Conservation (phyloP, 2,888 invertebrate genomes). For the Nasonovia ribisnigri region DNA sequence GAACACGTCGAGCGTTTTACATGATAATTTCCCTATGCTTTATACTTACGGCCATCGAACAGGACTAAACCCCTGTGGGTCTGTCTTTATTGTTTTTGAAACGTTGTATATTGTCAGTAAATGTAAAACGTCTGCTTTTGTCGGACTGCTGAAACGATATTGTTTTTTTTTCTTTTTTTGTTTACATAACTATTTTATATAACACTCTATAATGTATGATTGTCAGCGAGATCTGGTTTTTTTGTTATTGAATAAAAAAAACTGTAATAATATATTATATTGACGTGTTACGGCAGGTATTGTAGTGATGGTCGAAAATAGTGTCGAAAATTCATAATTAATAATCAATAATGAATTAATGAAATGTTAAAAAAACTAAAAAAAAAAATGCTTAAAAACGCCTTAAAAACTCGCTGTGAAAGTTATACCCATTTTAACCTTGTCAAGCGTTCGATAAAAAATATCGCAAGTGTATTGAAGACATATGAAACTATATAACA, state of each 20-base stretch:
- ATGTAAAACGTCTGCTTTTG: neutral
- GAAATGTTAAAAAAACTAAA: neutral
- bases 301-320: neutral
- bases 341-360: neutral
- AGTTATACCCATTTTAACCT: neutral
- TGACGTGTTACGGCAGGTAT: neutral
- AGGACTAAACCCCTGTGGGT: neutral
- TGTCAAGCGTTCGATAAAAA: neutral
- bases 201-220: neutral
- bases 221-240: neutral
- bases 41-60: neutral
- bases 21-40: neutral
- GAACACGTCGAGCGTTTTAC: neutral
- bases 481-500: too few relatives aligned
- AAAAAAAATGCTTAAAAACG: neutral
- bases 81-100: neutral
- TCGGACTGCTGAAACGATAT: neutral
- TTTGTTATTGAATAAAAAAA: neutral
- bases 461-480: neutral
- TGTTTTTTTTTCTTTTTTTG: conserved; percentile 12
- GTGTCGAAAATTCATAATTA: neutral
- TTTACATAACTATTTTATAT: neutral
- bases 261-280: neutral
- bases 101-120: neutral
- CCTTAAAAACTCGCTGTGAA: neutral